Evolutionary conservation across 2,888 invertebrate species (phyloP).

Genomic region (Sympetrum striolatum): DNA sequence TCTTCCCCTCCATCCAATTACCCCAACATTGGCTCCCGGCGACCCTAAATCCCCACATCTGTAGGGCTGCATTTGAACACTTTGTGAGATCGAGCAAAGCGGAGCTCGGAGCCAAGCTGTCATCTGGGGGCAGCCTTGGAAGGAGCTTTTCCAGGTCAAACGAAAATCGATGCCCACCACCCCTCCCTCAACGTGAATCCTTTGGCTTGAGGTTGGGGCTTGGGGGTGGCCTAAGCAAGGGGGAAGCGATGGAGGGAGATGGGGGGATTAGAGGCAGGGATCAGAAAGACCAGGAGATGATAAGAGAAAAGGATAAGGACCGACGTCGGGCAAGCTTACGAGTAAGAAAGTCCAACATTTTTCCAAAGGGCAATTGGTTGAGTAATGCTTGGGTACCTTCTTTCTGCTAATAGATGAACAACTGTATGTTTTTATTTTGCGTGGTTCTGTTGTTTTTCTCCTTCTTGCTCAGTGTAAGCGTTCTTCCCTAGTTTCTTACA

Average conservation of each 20-base stretch:
- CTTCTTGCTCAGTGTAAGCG: background rate
- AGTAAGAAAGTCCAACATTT: slow-evolving; percentile 59
- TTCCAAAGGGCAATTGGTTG: slow-evolving; percentile 38
- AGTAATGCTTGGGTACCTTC: slow-evolving; percentile 37
- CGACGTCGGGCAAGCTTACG: slow-evolving; percentile 67
- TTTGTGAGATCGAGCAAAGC: slow-evolving; percentile 63
- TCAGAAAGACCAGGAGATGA: slow-evolving; percentile 49
- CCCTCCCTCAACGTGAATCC: slow-evolving; percentile 39
- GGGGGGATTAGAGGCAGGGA: slow-evolving; percentile 49
- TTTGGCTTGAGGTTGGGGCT: slow-evolving; percentile 59
- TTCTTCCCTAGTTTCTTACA: slow-evolving; percentile 21
- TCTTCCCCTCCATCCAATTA: slow-evolving; percentile 17
- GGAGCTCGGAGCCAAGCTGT: slow-evolving; percentile 65
- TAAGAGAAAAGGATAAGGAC: slow-evolving; percentile 58
- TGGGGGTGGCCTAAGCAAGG: slow-evolving; percentile 58
- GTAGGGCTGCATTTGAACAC: slow-evolving; percentile 63
- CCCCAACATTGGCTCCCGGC: slow-evolving; percentile 41
- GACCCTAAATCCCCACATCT: slow-evolving; percentile 45
- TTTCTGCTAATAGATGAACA: slow-evolving; percentile 10
- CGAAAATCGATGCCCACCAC: slow-evolving; percentile 63
- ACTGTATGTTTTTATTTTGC: background rate
- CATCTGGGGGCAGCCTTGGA: slow-evolving; percentile 71
- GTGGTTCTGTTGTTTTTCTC: background rate
- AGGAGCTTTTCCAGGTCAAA: slow-evolving; percentile 71
- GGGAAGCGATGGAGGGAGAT: slow-evolving; percentile 44